phyloP scores from a whole-genome alignment of 2,113 vertebrate species.

The Rutilus rutilus region DNA sequence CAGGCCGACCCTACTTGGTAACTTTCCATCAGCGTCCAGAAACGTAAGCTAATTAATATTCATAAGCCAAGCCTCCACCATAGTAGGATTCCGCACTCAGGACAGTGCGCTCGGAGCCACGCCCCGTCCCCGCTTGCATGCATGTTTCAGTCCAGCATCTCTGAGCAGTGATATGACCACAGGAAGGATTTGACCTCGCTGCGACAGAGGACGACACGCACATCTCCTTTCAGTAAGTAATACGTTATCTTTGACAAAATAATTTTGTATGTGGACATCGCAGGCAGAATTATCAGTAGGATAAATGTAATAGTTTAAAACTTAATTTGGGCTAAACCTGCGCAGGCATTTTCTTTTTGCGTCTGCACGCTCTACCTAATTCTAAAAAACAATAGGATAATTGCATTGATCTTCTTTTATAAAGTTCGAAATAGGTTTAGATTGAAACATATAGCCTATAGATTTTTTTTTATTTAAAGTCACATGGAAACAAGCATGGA shows the following conservation, averaged over 20 bases:
- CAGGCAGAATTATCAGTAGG: background rate
- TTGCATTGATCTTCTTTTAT: background rate
- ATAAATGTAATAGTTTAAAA: background rate
- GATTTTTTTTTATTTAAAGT: background rate
- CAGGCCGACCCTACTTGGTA: background rate
- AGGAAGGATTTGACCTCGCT: conserved; percentile 60
- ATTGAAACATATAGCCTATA: background rate
- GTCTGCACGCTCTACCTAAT: background rate
- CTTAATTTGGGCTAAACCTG: background rate
- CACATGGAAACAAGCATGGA: background rate
- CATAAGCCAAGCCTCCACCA: background rate
- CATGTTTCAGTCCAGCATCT: conserved; percentile 74
- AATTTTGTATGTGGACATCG: background rate
- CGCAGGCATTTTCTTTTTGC: background rate
- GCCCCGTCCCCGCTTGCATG: conserved; percentile 71
- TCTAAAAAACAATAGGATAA: background rate
- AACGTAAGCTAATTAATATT: conserved; percentile 2
- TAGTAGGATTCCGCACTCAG: conserved; percentile 50
- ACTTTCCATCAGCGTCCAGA: background rate
- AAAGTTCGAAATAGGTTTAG: background rate
- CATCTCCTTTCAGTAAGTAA: conserved; percentile 60
- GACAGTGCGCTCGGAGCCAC: conserved; percentile 58
- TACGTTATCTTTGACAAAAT: background rate
- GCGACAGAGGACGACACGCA: conserved; percentile 36
- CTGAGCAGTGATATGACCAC: conserved; percentile 57